Conservation (phyloP, 1,140 invertebrate genomes). For the Megalopta genalis region DNA sequence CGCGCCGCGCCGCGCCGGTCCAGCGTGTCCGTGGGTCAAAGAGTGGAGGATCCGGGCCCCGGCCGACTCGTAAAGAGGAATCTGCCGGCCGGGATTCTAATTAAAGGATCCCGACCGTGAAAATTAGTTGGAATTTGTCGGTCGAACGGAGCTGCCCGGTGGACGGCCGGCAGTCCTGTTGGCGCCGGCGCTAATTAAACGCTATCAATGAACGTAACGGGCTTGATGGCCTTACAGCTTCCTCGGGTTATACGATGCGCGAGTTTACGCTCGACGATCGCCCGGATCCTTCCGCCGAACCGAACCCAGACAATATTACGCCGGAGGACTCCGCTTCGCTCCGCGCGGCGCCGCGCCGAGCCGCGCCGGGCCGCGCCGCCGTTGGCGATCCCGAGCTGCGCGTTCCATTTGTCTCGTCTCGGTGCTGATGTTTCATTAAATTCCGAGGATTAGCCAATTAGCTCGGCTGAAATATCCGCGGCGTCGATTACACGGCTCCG, state of each 20-base stretch:
- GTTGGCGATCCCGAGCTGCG: too few species aligned
- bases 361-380: too few species aligned
- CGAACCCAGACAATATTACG: background rate
- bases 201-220: slow-evolving; percentile 71
- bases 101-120: slow-evolving; percentile 72
- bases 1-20: background rate
- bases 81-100: slow-evolving; percentile 71
- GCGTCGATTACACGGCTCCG: too few species aligned
- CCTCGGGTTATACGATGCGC: background rate
- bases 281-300: background rate
- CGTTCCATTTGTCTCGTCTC: background rate
- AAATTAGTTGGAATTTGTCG: slow-evolving; percentile 74
- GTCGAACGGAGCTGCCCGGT: slow-evolving; percentile 43
- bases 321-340: too few species aligned
- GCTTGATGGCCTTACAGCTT: slow-evolving; percentile 32
- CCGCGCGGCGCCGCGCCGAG: too few species aligned
- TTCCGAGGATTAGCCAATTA: background rate
- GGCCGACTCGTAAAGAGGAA: slow-evolving; percentile 46
- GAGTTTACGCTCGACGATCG: background rate
- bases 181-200: slow-evolving; percentile 70
- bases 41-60: slow-evolving; percentile 2
- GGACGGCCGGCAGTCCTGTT: slow-evolving; percentile 34
- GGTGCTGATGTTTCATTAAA: background rate
- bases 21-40: slow-evolving; percentile 5
- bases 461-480: too few species aligned